Evolutionary conservation across 2,888 invertebrate genomes (phyloP).

Genomic region (Chouioia cunea): DNA sequence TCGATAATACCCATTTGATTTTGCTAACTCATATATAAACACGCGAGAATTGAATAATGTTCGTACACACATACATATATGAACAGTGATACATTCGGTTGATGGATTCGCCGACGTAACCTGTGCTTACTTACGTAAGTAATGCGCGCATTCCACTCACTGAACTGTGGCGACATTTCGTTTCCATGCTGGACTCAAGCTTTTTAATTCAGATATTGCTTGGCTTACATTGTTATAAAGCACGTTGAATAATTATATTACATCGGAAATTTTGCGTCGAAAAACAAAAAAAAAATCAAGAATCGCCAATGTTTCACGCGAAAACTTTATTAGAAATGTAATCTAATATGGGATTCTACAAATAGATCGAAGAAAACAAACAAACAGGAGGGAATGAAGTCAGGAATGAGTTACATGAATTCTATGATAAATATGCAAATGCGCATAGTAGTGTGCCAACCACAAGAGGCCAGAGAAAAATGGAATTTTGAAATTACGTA

Average conservation of each 20-base stretch:
- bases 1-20: slow-evolving; percentile 21
- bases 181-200: too few relatives aligned
- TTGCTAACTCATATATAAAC: slow-evolving; percentile 25
- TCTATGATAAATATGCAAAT: slow-evolving; percentile 34
- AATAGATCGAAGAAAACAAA: too few relatives aligned
- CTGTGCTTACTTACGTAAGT: slow-evolving; percentile 24
- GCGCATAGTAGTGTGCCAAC: background rate
- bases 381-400: too few relatives aligned
- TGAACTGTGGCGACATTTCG: too few relatives aligned
- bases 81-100: slow-evolving; percentile 26
- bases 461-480: slow-evolving; percentile 8
- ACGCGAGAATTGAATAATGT: slow-evolving; percentile 26
- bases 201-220: too few relatives aligned
- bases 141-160: slow-evolving; percentile 16
- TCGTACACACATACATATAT: slow-evolving; percentile 1
- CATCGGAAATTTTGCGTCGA: too few relatives aligned
- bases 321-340: too few relatives aligned
- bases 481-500: slow-evolving; percentile 25
- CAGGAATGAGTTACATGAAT: background rate
- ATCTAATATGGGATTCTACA: too few relatives aligned
- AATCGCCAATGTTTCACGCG: too few relatives aligned
- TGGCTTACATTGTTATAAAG: too few relatives aligned
- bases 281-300: too few relatives aligned
- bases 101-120: slow-evolving; percentile 8
- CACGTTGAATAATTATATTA: too few relatives aligned